Conservation (phyloP, 1,140 invertebrate species). For the Anoplophora glabripennis region DNA sequence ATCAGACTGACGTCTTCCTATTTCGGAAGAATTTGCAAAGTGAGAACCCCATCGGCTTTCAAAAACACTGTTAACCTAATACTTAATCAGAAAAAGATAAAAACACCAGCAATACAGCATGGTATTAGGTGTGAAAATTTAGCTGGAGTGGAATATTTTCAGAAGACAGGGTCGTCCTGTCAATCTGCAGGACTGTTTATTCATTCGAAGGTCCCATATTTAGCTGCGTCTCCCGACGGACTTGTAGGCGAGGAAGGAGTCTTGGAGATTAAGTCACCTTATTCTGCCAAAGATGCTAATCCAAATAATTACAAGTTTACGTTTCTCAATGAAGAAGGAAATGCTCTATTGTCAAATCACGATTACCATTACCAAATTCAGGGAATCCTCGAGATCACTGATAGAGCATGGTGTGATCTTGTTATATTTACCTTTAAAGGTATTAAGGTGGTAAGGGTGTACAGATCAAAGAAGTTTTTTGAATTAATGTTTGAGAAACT, state of each 20-base stretch:
- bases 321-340: neutral
- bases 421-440: neutral
- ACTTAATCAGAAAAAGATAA: no score
- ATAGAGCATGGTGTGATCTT: no score
- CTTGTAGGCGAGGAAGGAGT: neutral
- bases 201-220: no score
- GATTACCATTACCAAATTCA: constrained; percentile 3
- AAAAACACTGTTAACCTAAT: no score
- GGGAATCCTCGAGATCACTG: no score
- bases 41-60: no score
- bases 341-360: neutral
- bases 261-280: neutral
- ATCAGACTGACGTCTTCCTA: neutral
- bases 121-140: no score
- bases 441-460: neutral
- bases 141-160: no score
- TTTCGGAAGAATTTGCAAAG: no score
- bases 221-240: neutral
- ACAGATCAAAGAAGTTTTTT: neutral
- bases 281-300: neutral
- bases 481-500: neutral
- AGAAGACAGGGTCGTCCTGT: no score
- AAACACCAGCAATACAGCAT: no score
- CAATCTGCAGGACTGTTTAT: neutral
- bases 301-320: neutral